A percentile compares a stretch with the other conserved stretches of the same genome.
Conservation (phyloP, 2,113 vertebrate genomes). For the Protomyctophum bolini region DNA sequence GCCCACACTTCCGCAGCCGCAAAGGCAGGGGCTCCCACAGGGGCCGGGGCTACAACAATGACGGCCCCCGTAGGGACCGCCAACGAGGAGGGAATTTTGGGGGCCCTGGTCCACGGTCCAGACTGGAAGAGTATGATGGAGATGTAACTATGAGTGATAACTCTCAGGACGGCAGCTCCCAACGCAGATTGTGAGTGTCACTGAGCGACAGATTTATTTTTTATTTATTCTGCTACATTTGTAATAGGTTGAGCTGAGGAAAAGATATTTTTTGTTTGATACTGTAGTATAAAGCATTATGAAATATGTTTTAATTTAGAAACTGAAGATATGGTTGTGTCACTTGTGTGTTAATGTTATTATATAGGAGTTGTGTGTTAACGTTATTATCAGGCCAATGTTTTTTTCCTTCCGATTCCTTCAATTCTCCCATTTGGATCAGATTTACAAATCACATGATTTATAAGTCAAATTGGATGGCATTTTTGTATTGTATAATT, state of each 20-base stretch:
- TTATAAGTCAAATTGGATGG: too few relatives aligned
- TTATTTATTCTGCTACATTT: too few relatives aligned
- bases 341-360: background rate
- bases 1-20: slow-evolving; percentile 76
- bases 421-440: too few relatives aligned
- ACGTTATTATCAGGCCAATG: background rate
- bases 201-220: too few relatives aligned
- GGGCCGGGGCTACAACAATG: slow-evolving; percentile 69
- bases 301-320: background rate
- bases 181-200: slow-evolving; percentile 82
- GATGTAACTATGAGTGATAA: slow-evolving; percentile 83
- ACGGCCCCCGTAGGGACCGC: slow-evolving; percentile 74
- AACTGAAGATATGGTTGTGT: too few relatives aligned
- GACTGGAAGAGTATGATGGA: slow-evolving; percentile 77
- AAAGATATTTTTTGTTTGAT: background rate
- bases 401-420: too few relatives aligned
- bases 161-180: slow-evolving; percentile 74
- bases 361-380: background rate
- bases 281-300: background rate
- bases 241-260: too few relatives aligned
- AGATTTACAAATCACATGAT: too few relatives aligned
- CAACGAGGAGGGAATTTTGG: slow-evolving; percentile 58
- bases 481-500: too few relatives aligned
- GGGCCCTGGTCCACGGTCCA: slow-evolving; percentile 57
- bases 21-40: slow-evolving; percentile 83